A percentile compares a stretch with the other conserved stretches of the same genome.
Conservation (phyloP, 2,113 vertebrate species). For the Callorhinus ursinus region DNA sequence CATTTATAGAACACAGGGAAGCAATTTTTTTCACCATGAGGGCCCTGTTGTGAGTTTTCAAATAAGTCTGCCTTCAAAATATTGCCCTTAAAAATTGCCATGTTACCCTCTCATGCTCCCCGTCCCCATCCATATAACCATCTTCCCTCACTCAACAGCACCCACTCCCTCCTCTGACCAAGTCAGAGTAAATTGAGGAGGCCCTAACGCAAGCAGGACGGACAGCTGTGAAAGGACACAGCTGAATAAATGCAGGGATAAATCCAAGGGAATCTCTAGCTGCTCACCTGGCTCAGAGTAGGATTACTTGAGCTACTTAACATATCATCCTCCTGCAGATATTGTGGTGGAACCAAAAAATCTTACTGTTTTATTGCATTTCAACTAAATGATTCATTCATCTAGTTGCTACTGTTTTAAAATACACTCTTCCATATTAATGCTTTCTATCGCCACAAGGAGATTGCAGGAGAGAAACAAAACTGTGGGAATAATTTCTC, state of each 20-base stretch:
- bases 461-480: neutral
- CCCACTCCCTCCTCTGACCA: neutral
- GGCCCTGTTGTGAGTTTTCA: neutral
- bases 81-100: neutral
- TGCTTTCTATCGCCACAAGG: neutral
- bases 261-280: too few relatives aligned
- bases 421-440: neutral
- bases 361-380: neutral
- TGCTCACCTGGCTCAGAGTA: neutral
- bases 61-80: neutral
- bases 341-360: neutral
- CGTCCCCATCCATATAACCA: too few relatives aligned
- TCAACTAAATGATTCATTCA: neutral
- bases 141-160: neutral
- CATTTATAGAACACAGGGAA: neutral
- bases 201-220: fast-evolving
- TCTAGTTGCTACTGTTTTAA: neutral
- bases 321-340: neutral
- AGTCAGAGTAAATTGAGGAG: neutral
- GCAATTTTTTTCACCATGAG: neutral
- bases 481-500: constrained; percentile 37
- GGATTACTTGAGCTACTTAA: neutral
- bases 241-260: neutral
- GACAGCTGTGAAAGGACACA: neutral
- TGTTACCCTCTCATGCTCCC: neutral